Evolutionary conservation across 2,888 invertebrate species (phyloP), one percentile per base, ranked within the genome.

Genomic region (Napeogenes sylphis): DNA sequence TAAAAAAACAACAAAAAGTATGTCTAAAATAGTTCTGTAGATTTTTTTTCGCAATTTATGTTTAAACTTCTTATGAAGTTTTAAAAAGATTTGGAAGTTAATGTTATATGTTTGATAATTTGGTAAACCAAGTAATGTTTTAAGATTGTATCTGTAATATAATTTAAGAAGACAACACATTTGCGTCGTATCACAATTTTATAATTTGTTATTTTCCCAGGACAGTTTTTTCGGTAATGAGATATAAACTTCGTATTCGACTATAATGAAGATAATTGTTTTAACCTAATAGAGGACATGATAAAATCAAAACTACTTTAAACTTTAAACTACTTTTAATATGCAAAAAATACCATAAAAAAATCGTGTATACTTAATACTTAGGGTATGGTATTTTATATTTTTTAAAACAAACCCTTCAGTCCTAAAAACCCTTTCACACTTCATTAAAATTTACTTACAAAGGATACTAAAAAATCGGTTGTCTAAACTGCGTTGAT

Each of bases 401-500:
- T 10, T 10, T 12, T 10, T 42, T 42, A 42, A 42, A 42, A 42
- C 5, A 42, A 42, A 6, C 42, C 42, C 2, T 42, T 42, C 42
- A 42, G 10, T 42, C 42, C 42, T 42, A 71, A 70, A 76, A 79
- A 77, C 80, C 87, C 84, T 87, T 89, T 90, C 85, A 90, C 87
- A 89, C 86, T 77, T 81, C 78, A 85, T 88, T 84, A 84, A 85
- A 81, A 83, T 79, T 78, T 84, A 79, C 78, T 68, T 71, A 76
- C 77, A 70, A 83, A 84, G 51, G 30, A 21, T 21, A 30, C 21
- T 71, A 30, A 71, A 73, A 79, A 77, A 87, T 87, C 87, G 85
- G 84, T 80, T 80, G 77, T 80, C 75, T 80, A 81, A 84, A 81
- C 79, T 82, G 84, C 86, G 85, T 88, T 85, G 87, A 90, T 90